phyloP scores from a whole-genome alignment of 2,797 vertebrate genomes.

The Phalloptychus januarius region DNA sequence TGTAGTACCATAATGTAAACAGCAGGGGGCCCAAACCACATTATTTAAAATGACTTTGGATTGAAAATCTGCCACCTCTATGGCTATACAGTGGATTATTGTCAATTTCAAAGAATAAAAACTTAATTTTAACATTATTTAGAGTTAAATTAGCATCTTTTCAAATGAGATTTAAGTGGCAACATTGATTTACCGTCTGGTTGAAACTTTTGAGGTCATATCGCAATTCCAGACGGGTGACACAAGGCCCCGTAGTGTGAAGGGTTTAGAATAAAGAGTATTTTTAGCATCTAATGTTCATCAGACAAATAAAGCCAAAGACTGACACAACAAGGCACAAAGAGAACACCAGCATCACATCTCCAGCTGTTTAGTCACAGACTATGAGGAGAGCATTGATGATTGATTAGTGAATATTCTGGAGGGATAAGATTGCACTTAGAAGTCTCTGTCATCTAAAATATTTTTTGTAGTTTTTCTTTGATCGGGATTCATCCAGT shows the following conservation, averaged over 20 bases:
- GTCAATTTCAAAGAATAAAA: background rate
- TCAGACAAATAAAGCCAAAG: background rate
- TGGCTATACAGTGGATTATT: background rate
- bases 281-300: background rate
- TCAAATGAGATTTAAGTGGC: background rate
- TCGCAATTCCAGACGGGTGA: background rate
- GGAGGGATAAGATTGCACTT: background rate
- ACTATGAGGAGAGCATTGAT: background rate
- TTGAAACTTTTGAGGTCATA: background rate
- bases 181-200: background rate
- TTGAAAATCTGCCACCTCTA: background rate
- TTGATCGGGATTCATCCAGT: background rate
- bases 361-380: background rate
- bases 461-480: background rate
- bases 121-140: background rate
- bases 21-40: background rate
- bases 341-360: background rate
- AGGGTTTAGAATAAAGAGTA: background rate
- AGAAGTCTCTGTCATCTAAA: background rate
- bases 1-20: too few species aligned
- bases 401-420: conserved; percentile 5
- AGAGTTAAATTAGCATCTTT: background rate
- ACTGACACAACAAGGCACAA: background rate
- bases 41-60: background rate
- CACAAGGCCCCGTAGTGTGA: background rate